Conservation (phyloP, 2,888 invertebrate species). For the Carterocephalus palaemon region DNA sequence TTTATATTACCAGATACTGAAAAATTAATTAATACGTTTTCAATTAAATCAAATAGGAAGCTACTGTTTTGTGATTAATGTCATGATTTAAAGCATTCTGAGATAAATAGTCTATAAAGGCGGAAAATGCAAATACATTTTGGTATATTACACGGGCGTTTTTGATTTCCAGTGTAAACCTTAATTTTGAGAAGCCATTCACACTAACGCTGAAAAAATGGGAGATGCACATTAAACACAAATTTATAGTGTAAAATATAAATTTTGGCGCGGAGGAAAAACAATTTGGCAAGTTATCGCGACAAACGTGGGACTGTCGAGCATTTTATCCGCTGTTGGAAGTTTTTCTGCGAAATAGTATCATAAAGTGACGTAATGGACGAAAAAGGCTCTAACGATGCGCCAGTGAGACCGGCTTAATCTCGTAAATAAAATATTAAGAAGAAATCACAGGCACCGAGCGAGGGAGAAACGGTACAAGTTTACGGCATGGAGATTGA, state of each 20-base stretch:
- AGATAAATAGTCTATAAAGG: too few relatives aligned
- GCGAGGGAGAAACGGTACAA: conserved; percentile 39
- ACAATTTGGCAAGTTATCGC: conserved; percentile 40
- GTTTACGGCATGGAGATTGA: conserved; percentile 54
- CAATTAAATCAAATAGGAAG: too few relatives aligned
- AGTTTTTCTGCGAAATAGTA: conserved; percentile 51
- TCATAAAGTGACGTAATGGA: conserved; percentile 64
- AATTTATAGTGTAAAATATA: conserved; percentile 51
- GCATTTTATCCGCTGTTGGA: conserved; percentile 48
- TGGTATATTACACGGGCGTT: too few relatives aligned
- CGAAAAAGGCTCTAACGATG: conserved; percentile 59
- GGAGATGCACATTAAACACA: conserved; percentile 41
- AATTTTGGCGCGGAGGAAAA: conserved; percentile 37
- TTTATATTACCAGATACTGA: too few relatives aligned
- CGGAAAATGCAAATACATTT: not conserved
- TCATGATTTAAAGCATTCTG: too few relatives aligned
- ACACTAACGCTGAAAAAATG: conserved; percentile 3
- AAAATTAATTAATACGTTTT: too few relatives aligned
- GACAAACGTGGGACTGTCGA: conserved; percentile 44
- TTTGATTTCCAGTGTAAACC: too few relatives aligned
- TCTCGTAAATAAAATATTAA: conserved; percentile 73
- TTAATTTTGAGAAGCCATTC: conserved; percentile 1
- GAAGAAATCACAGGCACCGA: conserved; percentile 64
- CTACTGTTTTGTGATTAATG: too few relatives aligned
- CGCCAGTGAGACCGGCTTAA: conserved; percentile 51